A percentile compares a stretch with the other conserved stretches of the same genome.
Evolutionary conservation across 2,797 vertebrate species (phyloP).

Genomic region (Brotula barbata): DNA sequence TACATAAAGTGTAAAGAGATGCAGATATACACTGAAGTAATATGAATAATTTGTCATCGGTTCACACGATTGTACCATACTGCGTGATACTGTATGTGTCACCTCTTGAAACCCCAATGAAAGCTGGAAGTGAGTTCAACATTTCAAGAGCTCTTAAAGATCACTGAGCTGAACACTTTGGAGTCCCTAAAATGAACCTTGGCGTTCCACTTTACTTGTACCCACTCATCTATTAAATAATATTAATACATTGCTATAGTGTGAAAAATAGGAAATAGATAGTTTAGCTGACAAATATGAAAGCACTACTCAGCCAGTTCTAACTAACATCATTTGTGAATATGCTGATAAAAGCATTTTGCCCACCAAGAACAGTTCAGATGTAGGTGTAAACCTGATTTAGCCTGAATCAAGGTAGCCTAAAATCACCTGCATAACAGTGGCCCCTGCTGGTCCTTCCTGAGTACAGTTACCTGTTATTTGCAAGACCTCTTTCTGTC

Average conservation of each 20-base stretch:
- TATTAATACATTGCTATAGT: too few relatives aligned
- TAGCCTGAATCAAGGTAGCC: conserved; percentile 17
- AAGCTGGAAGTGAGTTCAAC: too few relatives aligned
- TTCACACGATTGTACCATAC: background rate
- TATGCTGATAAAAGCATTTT: conserved; percentile 17
- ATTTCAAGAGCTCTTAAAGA: too few relatives aligned
- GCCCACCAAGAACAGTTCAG: background rate
- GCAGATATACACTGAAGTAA: conserved; percentile 22
- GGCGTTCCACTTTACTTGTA: too few relatives aligned
- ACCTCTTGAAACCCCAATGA: background rate
- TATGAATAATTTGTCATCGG: conserved; percentile 7
- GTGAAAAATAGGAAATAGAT: background rate
- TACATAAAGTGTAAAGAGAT: conserved; percentile 20
- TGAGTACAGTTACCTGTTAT: conserved; percentile 42
- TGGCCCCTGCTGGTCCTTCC: conserved; percentile 73
- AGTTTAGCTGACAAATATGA: conserved; percentile 17
- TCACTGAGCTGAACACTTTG: too few relatives aligned
- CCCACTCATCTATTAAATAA: too few relatives aligned
- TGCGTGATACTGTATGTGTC: background rate
- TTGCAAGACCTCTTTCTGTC: conserved; percentile 21
- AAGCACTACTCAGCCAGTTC: background rate
- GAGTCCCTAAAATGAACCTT: too few relatives aligned
- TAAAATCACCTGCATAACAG: conserved; percentile 65
- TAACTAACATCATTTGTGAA: conserved; percentile 9
- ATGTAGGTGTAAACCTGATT: conserved; percentile 9